Evolutionary conservation across 1,140 invertebrate genomes (phyloP).

Genomic region (Mercenaria mercenaria): DNA sequence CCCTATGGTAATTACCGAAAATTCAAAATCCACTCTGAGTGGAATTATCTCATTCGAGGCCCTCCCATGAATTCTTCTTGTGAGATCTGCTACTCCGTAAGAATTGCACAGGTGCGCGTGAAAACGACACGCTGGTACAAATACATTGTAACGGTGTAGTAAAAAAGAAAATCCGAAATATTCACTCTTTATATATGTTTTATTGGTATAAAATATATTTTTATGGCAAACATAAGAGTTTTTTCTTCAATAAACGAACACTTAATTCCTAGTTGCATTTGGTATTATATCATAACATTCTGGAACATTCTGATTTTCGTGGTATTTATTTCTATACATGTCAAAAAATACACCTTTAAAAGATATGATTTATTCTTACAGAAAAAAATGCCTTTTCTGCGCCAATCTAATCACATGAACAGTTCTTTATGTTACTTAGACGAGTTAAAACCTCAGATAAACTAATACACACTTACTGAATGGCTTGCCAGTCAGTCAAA

Average conservation of each 20-base stretch:
- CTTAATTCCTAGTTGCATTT: background rate
- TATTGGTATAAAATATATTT: slow-evolving; percentile 42
- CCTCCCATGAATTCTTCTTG: slow-evolving; percentile 28
- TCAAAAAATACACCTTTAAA: too few species aligned
- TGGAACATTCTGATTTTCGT: background rate
- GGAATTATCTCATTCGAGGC: slow-evolving; percentile 5
- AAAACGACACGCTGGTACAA: slow-evolving; percentile 40
- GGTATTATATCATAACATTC: background rate
- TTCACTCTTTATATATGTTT: slow-evolving; percentile 33
- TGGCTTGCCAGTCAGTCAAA: too few species aligned
- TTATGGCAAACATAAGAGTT: slow-evolving; percentile 1
- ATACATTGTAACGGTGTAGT: slow-evolving; percentile 21
- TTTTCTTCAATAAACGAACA: slow-evolving; percentile 12
- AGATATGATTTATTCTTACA: too few species aligned
- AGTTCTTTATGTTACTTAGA: too few species aligned
- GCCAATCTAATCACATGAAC: too few species aligned
- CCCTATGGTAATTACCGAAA: slow-evolving; percentile 21
- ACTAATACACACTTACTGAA: too few species aligned
- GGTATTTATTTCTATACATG: background rate
- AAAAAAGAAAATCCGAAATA: slow-evolving; percentile 34
- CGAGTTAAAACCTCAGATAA: too few species aligned
- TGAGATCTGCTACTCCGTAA: background rate
- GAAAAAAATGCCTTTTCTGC: too few species aligned
- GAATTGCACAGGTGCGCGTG: slow-evolving; percentile 38
- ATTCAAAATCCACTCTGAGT: slow-evolving; percentile 34